Evolutionary conservation across 2,888 invertebrate genomes (phyloP), one percentile per base, ranked within the genome.

Genomic region (Ypsolopha scabrella): DNA sequence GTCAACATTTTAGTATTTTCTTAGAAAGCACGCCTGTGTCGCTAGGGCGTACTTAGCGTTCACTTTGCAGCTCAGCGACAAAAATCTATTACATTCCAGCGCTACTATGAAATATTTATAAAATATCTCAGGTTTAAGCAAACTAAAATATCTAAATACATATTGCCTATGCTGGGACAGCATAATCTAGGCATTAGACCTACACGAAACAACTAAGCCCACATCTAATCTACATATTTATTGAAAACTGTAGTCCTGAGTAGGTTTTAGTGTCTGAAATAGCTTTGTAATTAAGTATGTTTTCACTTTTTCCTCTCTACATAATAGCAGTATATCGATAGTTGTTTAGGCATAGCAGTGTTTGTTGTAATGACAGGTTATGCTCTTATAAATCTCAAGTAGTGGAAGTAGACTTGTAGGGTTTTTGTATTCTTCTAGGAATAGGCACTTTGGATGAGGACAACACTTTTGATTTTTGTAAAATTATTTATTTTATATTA

Each of bases 341-440:
- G 34, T 10, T 34, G 24, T 9, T 44, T 13, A 14, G 24, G 24
- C n/a, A 14, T 44, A n/a, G 35, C 33, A 33, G 10, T 34, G 10
- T 45, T 45, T 45, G 24, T 24, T 24, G 24, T 24, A 3, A 24
- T 24, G 24, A 24, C 24, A 24, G 24, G 24, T 24, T 24, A 24
- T 24, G 4, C n/a, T n/a, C n/a, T 7, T n/a, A 14, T 14, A 13
- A 7, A 10, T 36, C 47, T 47, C 13, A 64, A 52, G 62, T 79
- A 79, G 77, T 55, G 61, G 37, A 9, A 14, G 24, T n/a, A 47
- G 36, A 37, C 6, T 2, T n/a, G 39, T 45, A 45, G 45, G 33
- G 13, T 37, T 50, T 75, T 79, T 74, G 68, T 58, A 76, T 75
- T 79, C 75, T 61, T 59, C 66, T 80, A 80, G 76, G 60, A 54